Conservation (phyloP, 1,140 invertebrate species). For the Nylanderia fulva region DNA sequence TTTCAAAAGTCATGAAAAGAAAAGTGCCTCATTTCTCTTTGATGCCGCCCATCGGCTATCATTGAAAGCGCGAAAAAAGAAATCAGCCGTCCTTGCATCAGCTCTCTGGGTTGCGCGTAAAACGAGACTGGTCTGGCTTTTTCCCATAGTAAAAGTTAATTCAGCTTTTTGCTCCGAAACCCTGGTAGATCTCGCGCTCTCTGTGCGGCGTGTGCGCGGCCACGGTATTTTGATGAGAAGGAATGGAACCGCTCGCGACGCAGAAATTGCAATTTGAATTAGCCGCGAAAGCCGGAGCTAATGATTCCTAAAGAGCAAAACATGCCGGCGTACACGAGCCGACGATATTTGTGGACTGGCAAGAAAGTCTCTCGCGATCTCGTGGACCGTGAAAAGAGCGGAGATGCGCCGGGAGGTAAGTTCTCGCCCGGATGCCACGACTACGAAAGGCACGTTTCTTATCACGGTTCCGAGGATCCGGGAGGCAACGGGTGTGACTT, state of each 20-base stretch:
- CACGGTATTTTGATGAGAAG: slow-evolving; percentile 85
- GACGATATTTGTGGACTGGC: slow-evolving; percentile 72
- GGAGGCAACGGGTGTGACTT: slow-evolving; percentile 40
- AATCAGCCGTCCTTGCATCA: slow-evolving; percentile 30
- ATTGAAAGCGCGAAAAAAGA: slow-evolving; percentile 49
- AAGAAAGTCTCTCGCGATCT: slow-evolving; percentile 64
- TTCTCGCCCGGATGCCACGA: slow-evolving; percentile 44
- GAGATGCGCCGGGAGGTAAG: slow-evolving; percentile 14
- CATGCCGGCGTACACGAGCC: slow-evolving; percentile 62
- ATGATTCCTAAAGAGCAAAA: slow-evolving; percentile 83
- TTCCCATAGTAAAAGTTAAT: slow-evolving; percentile 81
- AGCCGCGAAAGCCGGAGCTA: slow-evolving; percentile 83
- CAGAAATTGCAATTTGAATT: slow-evolving; percentile 85
- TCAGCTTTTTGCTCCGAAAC: slow-evolving; percentile 72
- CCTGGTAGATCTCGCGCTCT: slow-evolving; percentile 24
- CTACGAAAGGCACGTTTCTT: slow-evolving; percentile 59
- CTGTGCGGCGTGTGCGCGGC: slow-evolving; percentile 74
- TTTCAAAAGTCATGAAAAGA: not conserved
- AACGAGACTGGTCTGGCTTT: slow-evolving; percentile 63
- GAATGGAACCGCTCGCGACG: slow-evolving; percentile 64
- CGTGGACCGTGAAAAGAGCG: slow-evolving; percentile 64
- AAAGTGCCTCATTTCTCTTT: not conserved
- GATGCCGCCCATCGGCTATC: not conserved
- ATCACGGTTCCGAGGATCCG: not conserved
- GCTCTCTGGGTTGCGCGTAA: slow-evolving; percentile 9